A percentile compares a stretch with the other conserved stretches of the same genome.
These are phyloP conservation scores for Drosophila kepulauana DNA, from an alignment of 1,140 invertebrate genomes.

Conservation along the genomic window DNA sequence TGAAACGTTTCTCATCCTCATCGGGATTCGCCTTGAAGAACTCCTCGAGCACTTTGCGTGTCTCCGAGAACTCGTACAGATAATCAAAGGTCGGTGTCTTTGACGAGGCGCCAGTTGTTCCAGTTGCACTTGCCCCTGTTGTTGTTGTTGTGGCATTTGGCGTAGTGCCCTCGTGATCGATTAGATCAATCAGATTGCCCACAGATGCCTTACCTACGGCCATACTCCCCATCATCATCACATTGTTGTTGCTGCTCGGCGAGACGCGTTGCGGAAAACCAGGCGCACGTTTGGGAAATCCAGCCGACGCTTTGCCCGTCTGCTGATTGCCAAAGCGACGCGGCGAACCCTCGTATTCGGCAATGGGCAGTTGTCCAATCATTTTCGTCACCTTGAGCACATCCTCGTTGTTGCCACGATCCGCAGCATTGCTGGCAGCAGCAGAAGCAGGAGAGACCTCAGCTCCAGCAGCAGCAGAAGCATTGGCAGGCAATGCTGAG, in stretches of 20 bases:
- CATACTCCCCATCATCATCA: conserved; percentile 27
- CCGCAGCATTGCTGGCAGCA: conserved; percentile 6
- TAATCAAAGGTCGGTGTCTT: conserved; percentile 91
- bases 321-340: conserved; percentile 90
- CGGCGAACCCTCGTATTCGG: conserved; percentile 95
- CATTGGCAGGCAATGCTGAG: conserved; percentile 3
- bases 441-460: neutral
- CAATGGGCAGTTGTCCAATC: conserved; percentile 89
- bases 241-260: conserved; percentile 51
- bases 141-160: neutral
- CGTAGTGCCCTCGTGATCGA: conserved; percentile 57
- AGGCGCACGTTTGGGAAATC: conserved; percentile 87
- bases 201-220: conserved; percentile 47
- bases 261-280: conserved; percentile 89
- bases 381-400: conserved; percentile 90
- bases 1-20: conserved; percentile 86
- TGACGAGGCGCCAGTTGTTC: neutral
- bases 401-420: conserved; percentile 83
- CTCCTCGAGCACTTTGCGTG: conserved; percentile 95
- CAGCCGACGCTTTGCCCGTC: conserved; percentile 8
- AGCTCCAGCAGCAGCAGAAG: conserved; percentile 16
- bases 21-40: conserved; percentile 92
- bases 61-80: conserved; percentile 96
- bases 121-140: too few relatives aligned
- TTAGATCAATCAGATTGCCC: conserved; percentile 70